Base-by-base conservation (phyloP, 2,113 vertebrate species). In the Dipodomys ordii region DNA sequence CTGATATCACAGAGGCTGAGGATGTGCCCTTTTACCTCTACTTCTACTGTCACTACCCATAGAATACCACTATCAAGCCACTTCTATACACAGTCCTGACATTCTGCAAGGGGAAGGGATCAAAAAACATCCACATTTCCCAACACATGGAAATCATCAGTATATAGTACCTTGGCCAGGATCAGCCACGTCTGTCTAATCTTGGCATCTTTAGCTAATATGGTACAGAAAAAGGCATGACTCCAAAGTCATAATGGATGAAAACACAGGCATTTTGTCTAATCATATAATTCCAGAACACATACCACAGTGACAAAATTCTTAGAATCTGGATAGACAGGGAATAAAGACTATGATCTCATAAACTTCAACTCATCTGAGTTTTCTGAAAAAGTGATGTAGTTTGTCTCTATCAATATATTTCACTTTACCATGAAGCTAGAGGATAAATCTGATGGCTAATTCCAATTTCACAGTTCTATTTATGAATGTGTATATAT, bases 221-320 rank as follows among this genome's bases (percentile, higher is more conserved):
- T 7, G 4, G 28, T 44, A 49, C 0, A 19, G 90, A 57, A 90
- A 71, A 71, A 92, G 78, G 28, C 25, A 67, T 65, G 49, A 88
- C 90, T 53, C 27, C 79, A 71, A 85, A 86, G 53, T 90, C 78
- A 77, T 23, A 93, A 72, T 65, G 83, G 74, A 64, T 53, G 69
- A 95, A 78, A 92, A 80, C 25, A 82, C 6, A 30, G 84, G 76
- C 77, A 53, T 95, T 71, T 94, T 97, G 92, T 67, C 95, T 77
- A 94, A 88, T 87, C 27, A 15, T 53, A 64, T 32, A 49, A 60
- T 91, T 92, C 94, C 87, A 93, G 85, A 93, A 92, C 73, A 92
- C 7, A 44, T 18, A 19, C 15, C 30, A 94, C 82, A 94, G 39
- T 28, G 27, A 62, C 1, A 1, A 65, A 71, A 77, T 81, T 88